These are phyloP conservation scores for Zosterops lateralis DNA, from an alignment of 2,113 vertebrate genomes.

Conservation along the genomic window DNA sequence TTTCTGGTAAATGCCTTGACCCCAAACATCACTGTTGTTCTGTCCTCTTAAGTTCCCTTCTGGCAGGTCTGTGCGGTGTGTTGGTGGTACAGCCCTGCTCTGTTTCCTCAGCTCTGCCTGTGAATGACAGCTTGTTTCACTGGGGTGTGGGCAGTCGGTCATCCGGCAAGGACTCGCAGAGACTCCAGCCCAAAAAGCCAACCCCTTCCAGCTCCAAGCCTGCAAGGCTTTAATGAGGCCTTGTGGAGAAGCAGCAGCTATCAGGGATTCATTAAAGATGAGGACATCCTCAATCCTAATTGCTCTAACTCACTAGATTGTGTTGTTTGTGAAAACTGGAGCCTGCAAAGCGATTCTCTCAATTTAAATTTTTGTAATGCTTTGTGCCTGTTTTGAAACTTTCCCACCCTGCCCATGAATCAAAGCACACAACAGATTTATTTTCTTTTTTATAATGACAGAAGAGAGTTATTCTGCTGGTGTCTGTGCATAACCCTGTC, in stretches of 20 bases:
- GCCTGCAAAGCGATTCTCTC: neutral
- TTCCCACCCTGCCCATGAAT: neutral
- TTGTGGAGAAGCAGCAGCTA: neutral
- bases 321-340: neutral
- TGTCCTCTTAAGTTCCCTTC: neutral
- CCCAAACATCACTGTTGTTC: neutral
- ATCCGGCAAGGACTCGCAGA: neutral
- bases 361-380: neutral
- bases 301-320: neutral
- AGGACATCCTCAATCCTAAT: neutral
- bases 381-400: neutral
- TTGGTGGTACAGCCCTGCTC: neutral
- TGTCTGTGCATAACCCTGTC: neutral
- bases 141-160: neutral
- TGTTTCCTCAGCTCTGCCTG: neutral
- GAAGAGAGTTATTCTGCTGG: neutral
- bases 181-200: neutral
- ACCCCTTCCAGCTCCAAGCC: neutral
- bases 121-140: neutral
- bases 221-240: conserved; percentile 14
- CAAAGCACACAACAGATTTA: neutral
- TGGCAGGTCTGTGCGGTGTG: neutral
- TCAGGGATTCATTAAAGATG: conserved; percentile 22
- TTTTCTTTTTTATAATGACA: neutral
- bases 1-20: neutral